phyloP scores from a whole-genome alignment of 2,797 vertebrate genomes.

The Hippocampus kuda region DNA sequence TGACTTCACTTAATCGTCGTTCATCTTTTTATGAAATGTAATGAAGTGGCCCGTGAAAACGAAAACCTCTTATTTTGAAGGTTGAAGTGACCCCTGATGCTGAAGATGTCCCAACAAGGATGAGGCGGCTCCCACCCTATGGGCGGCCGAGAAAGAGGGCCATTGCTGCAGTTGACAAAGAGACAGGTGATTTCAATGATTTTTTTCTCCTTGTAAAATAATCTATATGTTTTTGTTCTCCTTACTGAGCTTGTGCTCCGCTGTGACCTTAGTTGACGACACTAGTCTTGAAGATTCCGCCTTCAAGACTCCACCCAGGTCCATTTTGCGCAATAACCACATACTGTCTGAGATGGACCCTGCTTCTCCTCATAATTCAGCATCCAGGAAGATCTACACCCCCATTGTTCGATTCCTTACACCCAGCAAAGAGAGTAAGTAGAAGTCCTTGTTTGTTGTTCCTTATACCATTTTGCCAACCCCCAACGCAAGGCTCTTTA shows the following conservation, averaged over 20 bases:
- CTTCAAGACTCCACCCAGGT: constrained; percentile 63
- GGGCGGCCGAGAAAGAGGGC: constrained; percentile 45
- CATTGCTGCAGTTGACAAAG: constrained; percentile 31
- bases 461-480: not conserved
- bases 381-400: constrained; percentile 63
- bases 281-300: constrained; percentile 38
- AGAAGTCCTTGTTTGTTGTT: not conserved
- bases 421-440: constrained; percentile 70
- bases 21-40: not conserved
- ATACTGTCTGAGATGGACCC: constrained; percentile 44
- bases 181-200: constrained; percentile 32
- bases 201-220: not conserved
- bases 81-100: constrained; percentile 16
- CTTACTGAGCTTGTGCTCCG: not conserved
- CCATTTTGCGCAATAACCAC: constrained; percentile 30
- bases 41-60: not conserved
- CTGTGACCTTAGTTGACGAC: not conserved
- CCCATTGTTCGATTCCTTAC: constrained; percentile 68
- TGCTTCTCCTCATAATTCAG: constrained; percentile 41
- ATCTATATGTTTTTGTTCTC: too few species aligned
- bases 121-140: constrained; percentile 31
- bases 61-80: constrained; percentile 14
- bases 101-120: constrained; percentile 45
- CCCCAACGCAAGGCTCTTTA: too few species aligned
- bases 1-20: not conserved